Base-by-base conservation (phyloP, 1,140 invertebrate genomes). In the Alviniconcha marisindica region DNA sequence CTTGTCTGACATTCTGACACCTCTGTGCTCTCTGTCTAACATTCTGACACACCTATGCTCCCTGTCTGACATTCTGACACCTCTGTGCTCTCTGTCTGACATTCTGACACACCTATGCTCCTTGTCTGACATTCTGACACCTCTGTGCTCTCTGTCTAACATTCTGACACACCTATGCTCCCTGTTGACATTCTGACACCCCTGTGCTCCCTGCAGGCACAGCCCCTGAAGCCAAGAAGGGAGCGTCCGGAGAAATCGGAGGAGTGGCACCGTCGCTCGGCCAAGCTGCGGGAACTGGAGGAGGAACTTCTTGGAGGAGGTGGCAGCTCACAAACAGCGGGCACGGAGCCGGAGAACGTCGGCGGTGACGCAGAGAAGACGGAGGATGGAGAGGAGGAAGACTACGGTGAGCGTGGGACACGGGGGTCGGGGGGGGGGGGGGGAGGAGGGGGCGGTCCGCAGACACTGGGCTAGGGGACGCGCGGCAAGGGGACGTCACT, bases 301-400 rank as follows among this genome's bases (percentile, higher is more conserved):
- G 84, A 84, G 56, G 86, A 87, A n/a, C 73, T 87, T 15, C 73
- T 87, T 7, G 86, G 86, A 31, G 66, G 71, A 63, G 83, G 82
- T 24, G 83, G 82, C n/a, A 79, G 77, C 48, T 74, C 40, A 51
- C 71, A 83, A 28, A 44, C 63, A 3, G 82, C 82, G 51, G 40
- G 33, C 28, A 56, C 14, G 5, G 74, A 66, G 33, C 10, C 36
- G 7, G 77, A 81, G 44, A 73, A 81, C 14, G 79, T 36, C 24
- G 77, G 63, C 24, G 28, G 18, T 54, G 82, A 80, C 10, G 78
- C 42, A 5, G 74, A 66, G 28, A 60, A 77, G 66, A 38, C 38
- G 36, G 44, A 73, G 18, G 24, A 40, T n/a, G 74, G 69, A 24
- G 78, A 83, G 36, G 40, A 83, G 21, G 40, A 83, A 15, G 83